These are phyloP conservation scores for Hylaeus volcanicus DNA, from an alignment of 1,140 invertebrate genomes.

Conservation along the genomic window DNA sequence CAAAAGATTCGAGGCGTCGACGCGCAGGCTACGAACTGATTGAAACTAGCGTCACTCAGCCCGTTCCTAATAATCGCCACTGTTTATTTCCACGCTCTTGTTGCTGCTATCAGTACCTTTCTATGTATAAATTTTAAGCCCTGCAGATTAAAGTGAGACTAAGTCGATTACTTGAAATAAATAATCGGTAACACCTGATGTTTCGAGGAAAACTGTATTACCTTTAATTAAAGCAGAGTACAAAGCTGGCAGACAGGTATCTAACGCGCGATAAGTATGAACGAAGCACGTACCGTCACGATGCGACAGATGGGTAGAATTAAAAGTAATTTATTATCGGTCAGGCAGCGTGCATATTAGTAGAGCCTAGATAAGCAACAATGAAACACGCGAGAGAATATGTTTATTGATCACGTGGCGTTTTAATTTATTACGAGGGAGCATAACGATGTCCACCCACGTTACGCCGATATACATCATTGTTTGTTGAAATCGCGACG, in stretches of 20 bases:
- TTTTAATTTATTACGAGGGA: neutral
- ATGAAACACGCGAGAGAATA: conserved; percentile 28
- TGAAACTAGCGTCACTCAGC: neutral
- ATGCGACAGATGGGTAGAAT: conserved; percentile 6
- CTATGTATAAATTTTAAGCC: too few relatives aligned
- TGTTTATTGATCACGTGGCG: neutral
- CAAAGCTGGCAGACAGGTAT: conserved; percentile 1
- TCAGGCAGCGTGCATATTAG: conserved; percentile 1
- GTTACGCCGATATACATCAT: neutral
- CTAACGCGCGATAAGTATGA: conserved; percentile 7
- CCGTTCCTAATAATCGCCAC: neutral
- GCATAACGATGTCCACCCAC: neutral
- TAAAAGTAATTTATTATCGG: conserved; percentile 24
- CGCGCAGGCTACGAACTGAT: conserved; percentile 8
- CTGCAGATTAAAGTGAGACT: too few relatives aligned
- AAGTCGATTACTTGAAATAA: neutral
- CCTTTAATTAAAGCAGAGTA: neutral
- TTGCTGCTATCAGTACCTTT: neutral
- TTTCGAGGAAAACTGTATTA: too few relatives aligned
- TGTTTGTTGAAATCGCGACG: neutral
- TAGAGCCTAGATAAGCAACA: conserved; percentile 7
- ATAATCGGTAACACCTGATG: neutral
- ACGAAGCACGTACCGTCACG: neutral
- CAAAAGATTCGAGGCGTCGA: conserved; percentile 23
- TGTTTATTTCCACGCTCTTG: neutral